Conservation (phyloP, 2,888 invertebrate genomes). For the Tenthredo mesomela region DNA sequence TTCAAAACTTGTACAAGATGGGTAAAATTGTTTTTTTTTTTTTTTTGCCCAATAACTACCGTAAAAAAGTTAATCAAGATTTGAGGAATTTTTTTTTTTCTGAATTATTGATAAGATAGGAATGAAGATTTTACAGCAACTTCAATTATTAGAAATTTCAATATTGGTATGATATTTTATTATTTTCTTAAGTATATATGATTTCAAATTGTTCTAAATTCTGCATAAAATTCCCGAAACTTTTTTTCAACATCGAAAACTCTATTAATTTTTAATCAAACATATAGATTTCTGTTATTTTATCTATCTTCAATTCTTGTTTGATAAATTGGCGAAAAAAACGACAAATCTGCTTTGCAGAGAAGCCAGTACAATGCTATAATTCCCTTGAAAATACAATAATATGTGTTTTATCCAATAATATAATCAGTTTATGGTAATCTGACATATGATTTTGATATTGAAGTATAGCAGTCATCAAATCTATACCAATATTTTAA, state of each 20-base stretch:
- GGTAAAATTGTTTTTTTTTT: not conserved
- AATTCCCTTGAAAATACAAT: not conserved
- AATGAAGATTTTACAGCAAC: not conserved
- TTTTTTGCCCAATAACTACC: not conserved
- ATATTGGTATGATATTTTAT: not conserved
- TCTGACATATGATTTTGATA: not conserved
- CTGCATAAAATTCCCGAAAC: not conserved
- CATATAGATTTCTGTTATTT: not conserved
- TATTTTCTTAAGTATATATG: not conserved
- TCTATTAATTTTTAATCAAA: not conserved
- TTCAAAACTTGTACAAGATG: not conserved
- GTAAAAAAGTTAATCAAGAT: not conserved
- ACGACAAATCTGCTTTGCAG: not conserved
- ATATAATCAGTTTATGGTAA: not conserved
- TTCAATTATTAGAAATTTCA: not conserved
- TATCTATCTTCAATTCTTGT: not conserved
- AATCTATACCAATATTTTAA: conserved; percentile 12
- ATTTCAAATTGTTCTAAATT: not conserved
- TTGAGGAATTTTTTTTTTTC: not conserved
- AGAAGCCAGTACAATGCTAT: not conserved
- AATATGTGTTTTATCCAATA: conserved; percentile 1
- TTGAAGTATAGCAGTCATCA: not conserved
- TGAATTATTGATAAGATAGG: not conserved
- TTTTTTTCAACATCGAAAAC: not conserved
- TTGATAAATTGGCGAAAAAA: not conserved